Base-by-base conservation (phyloP, 2,888 invertebrate species). In the Epinotia bilunana region DNA sequence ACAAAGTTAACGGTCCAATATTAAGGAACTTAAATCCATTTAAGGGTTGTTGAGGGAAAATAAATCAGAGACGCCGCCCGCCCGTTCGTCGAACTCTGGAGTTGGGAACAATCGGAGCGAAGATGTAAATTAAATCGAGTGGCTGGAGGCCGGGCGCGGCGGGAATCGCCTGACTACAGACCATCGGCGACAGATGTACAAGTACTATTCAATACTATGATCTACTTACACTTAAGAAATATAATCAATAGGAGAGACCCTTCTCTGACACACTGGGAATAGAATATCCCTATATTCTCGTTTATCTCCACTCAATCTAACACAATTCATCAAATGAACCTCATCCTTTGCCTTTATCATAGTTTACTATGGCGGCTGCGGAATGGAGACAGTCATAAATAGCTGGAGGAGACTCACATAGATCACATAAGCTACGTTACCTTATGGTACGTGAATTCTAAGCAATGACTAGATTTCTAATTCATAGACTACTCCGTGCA, bases 111-210 rank as follows among this genome's bases (percentile, higher is more conserved):
- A 91, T 91, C 86, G 87, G 84, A 85, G 86, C 84, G 82, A 83
- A 87, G 91, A 93, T 93, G 92, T 93, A 92, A 93, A 93, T 93
- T 92, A 90, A 92, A 92, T 93, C 88, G 88, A 90, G 90, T 87
- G 89, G 86, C 85, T 85, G 88, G 75, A 74, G 73, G 72, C 74
- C 28, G 76, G 67, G 63, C 74, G 72, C 58, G 77, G 71, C 76
- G 61, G 77, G 75, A 76, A 76, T 53, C 64, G 74, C 72, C 68
- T 53, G 33, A 55, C 43, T 53, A 46, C 57, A 71, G 70, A 70
- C 23, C 55, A 71, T 20, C 57, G 58, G 39, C 33, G 39, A 63
- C 72, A 76, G 77, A 77, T 64, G 68, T 69, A 28, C 60, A 49
- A 6, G 49, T 49, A 6, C 16, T 49, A 53, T 16, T 3, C 13